Conservation (phyloP, 1,140 invertebrate species). For the Psilanteris sp. region DNA sequence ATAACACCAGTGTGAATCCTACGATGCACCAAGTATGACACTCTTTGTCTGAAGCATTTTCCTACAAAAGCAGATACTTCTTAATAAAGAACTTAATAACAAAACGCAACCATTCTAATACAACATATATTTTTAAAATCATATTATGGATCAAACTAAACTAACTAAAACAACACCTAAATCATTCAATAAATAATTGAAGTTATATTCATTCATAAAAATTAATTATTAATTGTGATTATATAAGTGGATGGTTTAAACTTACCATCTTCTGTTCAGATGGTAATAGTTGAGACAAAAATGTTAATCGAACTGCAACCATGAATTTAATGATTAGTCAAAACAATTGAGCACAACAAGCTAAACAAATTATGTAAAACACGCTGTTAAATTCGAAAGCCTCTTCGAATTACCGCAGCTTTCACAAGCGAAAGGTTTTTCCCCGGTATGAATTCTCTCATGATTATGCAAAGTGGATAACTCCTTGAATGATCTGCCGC, state of each 20-base stretch:
- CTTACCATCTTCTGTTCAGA: neutral
- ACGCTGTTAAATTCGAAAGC: conserved; percentile 20
- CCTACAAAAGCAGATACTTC: too few relatives aligned
- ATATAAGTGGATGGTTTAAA: neutral
- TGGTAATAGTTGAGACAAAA: neutral
- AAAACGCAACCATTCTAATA: too few relatives aligned
- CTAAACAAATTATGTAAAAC: too few relatives aligned
- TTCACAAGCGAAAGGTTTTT: conserved; percentile 94
- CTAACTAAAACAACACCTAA: too few relatives aligned
- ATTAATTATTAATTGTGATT: too few relatives aligned
- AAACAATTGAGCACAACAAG: conserved; percentile 1
- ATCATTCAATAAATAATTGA: too few relatives aligned
- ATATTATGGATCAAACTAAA: too few relatives aligned
- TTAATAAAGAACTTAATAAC: too few relatives aligned
- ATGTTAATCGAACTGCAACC: conserved; percentile 6
- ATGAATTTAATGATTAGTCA: neutral
- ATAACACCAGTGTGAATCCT: conserved; percentile 91
- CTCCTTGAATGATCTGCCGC: conserved; percentile 91
- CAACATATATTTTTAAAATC: too few relatives aligned
- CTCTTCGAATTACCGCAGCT: conserved; percentile 86
- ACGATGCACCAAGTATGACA: conserved; percentile 91
- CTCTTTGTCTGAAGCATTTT: conserved; percentile 91
- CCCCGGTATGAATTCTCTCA: conserved; percentile 92
- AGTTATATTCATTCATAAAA: too few relatives aligned
- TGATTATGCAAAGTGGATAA: conserved; percentile 94